A percentile compares a stretch with the other conserved stretches of the same genome.
Evolutionary conservation across 2,113 vertebrate genomes (phyloP).

Genomic region (Puffinus mauretanicus): DNA sequence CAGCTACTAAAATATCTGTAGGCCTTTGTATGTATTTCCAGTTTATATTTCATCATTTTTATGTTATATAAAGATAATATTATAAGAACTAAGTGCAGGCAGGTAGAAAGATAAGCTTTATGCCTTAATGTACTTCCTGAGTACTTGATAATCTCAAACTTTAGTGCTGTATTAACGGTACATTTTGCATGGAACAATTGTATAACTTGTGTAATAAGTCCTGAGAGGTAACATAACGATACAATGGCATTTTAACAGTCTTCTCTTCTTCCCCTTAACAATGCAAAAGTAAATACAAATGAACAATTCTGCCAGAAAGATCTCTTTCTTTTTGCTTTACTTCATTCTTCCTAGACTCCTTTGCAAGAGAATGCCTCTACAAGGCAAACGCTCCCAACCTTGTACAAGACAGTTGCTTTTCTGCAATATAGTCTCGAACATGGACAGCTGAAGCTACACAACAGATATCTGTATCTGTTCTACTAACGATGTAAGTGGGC

Average conservation of each 20-base stretch:
- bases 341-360: constrained; percentile 46
- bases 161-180: background rate
- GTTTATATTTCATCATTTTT: constrained; percentile 49
- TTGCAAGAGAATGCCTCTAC: constrained; percentile 5
- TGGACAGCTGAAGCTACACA: background rate
- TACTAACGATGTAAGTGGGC: background rate
- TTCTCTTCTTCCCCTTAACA: constrained; percentile 37
- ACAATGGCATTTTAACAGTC: constrained; percentile 52
- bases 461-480: background rate
- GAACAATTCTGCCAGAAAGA: constrained; percentile 33
- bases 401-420: background rate
- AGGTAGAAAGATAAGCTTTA: constrained; percentile 51
- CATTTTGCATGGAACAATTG: background rate
- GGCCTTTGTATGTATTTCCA: constrained; percentile 41
- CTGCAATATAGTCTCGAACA: background rate
- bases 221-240: background rate
- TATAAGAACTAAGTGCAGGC: constrained; percentile 37
- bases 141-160: constrained; percentile 34
- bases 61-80: constrained; percentile 43
- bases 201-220: background rate
- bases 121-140: constrained; percentile 58
- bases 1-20: background rate
- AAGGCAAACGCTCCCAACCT: background rate
- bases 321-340: constrained; percentile 49
- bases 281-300: constrained; percentile 62